Conservation (phyloP, 1,140 invertebrate genomes). For the Monochamus saltuarius region DNA sequence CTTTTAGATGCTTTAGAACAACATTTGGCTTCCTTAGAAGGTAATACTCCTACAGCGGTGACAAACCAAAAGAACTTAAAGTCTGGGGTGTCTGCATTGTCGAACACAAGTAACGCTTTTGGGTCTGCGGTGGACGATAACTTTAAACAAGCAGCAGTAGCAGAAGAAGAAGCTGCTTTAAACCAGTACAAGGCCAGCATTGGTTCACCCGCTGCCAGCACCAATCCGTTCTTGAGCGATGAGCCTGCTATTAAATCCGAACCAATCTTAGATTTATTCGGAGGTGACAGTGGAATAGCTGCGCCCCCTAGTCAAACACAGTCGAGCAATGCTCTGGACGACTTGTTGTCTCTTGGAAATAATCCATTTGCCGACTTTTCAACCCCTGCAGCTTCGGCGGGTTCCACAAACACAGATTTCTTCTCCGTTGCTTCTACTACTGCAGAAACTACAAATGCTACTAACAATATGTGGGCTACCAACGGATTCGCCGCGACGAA, state of each 20-base stretch:
- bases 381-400: constrained; percentile 47
- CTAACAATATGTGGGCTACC: constrained; percentile 28
- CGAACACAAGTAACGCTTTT: constrained; percentile 84
- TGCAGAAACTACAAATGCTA: background rate
- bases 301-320: constrained; percentile 36
- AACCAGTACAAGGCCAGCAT: constrained; percentile 89
- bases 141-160: constrained; percentile 82
- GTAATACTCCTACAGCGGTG: constrained; percentile 82
- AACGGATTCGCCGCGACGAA: constrained; percentile 30
- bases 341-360: constrained; percentile 76
- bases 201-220: constrained; percentile 70
- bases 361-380: constrained; percentile 43
- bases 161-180: constrained; percentile 92
- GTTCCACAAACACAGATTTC: constrained; percentile 45
- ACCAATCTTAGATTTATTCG: constrained; percentile 81
- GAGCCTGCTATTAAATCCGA: constrained; percentile 56
- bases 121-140: constrained; percentile 83
- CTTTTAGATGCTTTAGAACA: constrained; percentile 96
- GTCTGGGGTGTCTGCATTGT: constrained; percentile 85
- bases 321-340: constrained; percentile 77
- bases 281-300: constrained; percentile 55
- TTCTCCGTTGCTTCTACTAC: constrained; percentile 12
- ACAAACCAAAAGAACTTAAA: constrained; percentile 86
- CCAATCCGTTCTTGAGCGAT: constrained; percentile 83
- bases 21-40: constrained; percentile 91